Evolutionary conservation across 2,113 vertebrate genomes (phyloP).

Genomic region (Zosterops pallidus): DNA sequence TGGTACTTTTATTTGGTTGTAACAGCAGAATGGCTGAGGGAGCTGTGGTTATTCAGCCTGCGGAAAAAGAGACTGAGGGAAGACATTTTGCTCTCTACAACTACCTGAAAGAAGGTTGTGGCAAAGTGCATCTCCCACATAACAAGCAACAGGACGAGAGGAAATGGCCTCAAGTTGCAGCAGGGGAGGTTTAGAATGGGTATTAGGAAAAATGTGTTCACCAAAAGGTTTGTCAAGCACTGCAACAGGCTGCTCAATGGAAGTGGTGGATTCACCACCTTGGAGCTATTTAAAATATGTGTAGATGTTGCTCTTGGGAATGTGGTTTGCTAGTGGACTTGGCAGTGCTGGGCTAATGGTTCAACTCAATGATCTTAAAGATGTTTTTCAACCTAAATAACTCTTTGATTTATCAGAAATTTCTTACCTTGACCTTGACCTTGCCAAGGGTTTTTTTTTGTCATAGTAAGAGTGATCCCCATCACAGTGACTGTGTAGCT

Average conservation of each 20-base stretch:
- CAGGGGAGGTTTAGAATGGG: neutral
- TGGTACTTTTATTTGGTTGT: neutral
- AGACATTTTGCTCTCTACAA: neutral
- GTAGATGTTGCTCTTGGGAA: neutral
- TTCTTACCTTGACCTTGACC: neutral
- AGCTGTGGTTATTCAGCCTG: neutral
- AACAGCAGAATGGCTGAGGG: neutral
- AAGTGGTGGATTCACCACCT: neutral
- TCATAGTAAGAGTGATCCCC: neutral
- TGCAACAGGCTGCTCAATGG: neutral
- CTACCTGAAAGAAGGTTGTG: neutral
- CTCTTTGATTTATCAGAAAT: neutral
- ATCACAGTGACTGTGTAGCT: neutral
- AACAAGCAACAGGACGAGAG: rapidly evolving
- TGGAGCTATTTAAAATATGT: neutral
- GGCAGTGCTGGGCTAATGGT: rapidly evolving
- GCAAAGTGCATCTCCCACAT: neutral
- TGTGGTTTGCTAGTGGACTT: neutral
- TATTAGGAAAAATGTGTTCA: neutral
- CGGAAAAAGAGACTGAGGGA: neutral
- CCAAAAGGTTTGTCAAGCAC: neutral
- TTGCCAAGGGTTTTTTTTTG: neutral
- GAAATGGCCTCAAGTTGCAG: neutral
- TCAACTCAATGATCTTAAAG: neutral
- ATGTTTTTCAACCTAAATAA: neutral